phyloP scores from a whole-genome alignment of 2,113 vertebrate species.

The Phoenicopterus ruber region DNA sequence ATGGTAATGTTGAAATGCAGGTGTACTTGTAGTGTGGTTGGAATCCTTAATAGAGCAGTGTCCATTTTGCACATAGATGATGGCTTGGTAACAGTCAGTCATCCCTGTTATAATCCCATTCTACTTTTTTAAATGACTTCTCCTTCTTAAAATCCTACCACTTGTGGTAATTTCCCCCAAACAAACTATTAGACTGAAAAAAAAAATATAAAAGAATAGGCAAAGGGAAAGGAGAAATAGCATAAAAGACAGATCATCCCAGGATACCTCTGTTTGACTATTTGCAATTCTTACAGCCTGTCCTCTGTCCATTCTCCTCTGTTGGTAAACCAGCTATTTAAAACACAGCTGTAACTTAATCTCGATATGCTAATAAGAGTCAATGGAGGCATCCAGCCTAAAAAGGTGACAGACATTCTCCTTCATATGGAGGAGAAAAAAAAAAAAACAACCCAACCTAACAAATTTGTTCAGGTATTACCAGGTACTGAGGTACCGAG shows the following conservation, averaged over 20 bases:
- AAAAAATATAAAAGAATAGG: background rate
- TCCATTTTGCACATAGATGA: background rate
- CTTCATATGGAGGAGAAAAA: background rate
- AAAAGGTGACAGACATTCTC: background rate
- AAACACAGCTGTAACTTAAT: background rate
- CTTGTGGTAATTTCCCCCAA: background rate
- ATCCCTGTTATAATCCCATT: background rate
- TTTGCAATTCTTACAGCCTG: background rate
- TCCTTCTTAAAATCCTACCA: background rate
- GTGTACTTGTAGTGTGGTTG: background rate
- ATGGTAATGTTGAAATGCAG: background rate
- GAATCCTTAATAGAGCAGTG: background rate
- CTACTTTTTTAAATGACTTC: background rate
- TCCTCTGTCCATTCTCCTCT: background rate
- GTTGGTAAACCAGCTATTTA: background rate
- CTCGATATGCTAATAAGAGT: background rate
- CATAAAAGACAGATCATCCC: background rate
- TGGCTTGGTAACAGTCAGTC: background rate
- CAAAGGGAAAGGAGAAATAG: background rate
- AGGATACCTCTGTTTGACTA: background rate
- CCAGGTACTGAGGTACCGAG: background rate
- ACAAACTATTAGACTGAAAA: background rate
- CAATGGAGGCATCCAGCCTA: background rate
- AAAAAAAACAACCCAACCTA: background rate
- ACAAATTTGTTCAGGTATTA: background rate